Percentiles rank a stretch among this genome's conserved stretches.
Conservation (phyloP, 2,888 invertebrate species). For the Mesorhabditis spiculigera region DNA sequence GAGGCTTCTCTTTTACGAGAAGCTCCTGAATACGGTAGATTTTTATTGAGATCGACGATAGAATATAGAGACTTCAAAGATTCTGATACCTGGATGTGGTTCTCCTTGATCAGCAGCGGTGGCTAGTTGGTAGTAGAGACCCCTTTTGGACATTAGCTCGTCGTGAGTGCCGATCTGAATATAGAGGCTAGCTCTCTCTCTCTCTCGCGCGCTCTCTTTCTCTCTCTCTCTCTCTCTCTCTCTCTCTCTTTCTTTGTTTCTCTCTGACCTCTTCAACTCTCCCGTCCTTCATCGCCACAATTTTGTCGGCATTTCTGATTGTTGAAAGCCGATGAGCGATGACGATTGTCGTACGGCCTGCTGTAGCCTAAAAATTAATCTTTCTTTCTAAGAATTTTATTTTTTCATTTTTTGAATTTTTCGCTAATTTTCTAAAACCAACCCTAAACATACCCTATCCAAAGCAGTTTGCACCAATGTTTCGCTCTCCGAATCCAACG, state of each 20-base stretch:
- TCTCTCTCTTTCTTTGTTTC: too few species aligned
- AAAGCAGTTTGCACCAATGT: slow-evolving; percentile 41
- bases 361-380: slow-evolving; percentile 20
- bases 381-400: too few species aligned
- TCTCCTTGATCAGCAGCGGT: slow-evolving; percentile 17
- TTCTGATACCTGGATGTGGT: too few species aligned
- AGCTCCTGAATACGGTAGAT: too few species aligned
- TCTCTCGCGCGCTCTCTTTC: too few species aligned
- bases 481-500: slow-evolving; percentile 43
- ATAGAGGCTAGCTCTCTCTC: too few species aligned
- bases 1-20: too few species aligned
- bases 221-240: too few species aligned
- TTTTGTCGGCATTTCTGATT: slow-evolving; percentile 63
- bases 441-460: slow-evolving; percentile 30
- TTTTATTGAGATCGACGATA: too few species aligned
- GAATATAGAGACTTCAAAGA: too few species aligned
- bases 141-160: slow-evolving; percentile 67
- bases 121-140: slow-evolving; percentile 69
- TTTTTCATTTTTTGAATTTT: background rate
- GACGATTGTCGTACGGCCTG: slow-evolving; percentile 61
- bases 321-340: slow-evolving; percentile 64
- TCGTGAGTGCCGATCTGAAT: slow-evolving; percentile 67
- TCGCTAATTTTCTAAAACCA: background rate
- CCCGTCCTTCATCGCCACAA: slow-evolving; percentile 60
- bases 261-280: too few species aligned